Evolutionary conservation across 1,140 invertebrate species (phyloP).

Genomic region (Pogonomyrmex barbatus): DNA sequence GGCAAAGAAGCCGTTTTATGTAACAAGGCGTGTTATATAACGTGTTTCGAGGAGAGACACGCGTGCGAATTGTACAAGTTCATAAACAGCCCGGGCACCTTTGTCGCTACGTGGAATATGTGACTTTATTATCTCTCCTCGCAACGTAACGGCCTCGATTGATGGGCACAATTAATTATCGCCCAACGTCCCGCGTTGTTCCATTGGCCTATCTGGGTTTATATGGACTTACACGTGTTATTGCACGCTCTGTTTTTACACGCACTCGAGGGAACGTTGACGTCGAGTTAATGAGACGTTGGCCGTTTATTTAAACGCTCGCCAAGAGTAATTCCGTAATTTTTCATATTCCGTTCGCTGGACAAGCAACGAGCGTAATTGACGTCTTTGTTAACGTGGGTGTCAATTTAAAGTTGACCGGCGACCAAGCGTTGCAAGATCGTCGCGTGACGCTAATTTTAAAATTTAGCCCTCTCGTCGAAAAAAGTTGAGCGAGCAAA

Average conservation of each 20-base stretch:
- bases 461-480: not conserved
- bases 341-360: not conserved
- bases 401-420: slow-evolving; percentile 8
- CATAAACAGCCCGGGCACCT: not conserved
- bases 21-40: not conserved
- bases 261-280: not conserved
- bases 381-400: not conserved
- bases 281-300: slow-evolving; percentile 43
- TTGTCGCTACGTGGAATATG: not conserved
- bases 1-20: slow-evolving; percentile 23
- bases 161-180: slow-evolving; percentile 12
- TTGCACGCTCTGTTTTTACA: slow-evolving; percentile 16
- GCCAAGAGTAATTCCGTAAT: not conserved
- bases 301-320: slow-evolving; percentile 8
- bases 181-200: not conserved
- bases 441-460: not conserved
- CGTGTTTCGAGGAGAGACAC: not conserved
- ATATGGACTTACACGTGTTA: not conserved
- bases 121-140: not conserved
- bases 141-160: not conserved
- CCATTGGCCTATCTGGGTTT: not conserved
- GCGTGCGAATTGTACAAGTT: not conserved
- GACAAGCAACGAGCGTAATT: slow-evolving; percentile 19
- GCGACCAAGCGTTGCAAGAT: not conserved
- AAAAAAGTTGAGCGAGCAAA: too few relatives aligned